These are phyloP conservation scores for Scaptomyza hsui DNA, from an alignment of 1,140 invertebrate genomes.

Conservation along the genomic window DNA sequence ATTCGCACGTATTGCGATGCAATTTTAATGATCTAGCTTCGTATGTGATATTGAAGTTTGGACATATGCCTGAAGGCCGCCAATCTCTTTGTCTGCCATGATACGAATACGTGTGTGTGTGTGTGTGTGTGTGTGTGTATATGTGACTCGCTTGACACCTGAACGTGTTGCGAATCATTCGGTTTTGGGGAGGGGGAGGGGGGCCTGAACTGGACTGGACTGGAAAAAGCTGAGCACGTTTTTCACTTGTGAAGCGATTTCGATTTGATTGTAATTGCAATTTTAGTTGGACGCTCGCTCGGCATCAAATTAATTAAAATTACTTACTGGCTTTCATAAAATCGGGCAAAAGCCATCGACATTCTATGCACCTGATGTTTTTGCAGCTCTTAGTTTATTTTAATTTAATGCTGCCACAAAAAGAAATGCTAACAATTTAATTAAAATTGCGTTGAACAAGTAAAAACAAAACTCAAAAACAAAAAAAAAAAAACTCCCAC, in stretches of 20 bases:
- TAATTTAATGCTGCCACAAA: conserved; percentile 51
- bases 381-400: conserved; percentile 29
- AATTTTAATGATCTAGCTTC: conserved; percentile 75
- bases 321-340: conserved; percentile 43
- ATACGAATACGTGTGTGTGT: neutral
- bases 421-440: conserved; percentile 69
- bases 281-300: conserved; percentile 38
- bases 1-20: conserved; percentile 72
- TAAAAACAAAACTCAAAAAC: conserved; percentile 17
- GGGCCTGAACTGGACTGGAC: conserved; percentile 17
- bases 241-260: conserved; percentile 39
- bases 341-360: neutral
- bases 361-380: conserved; percentile 15
- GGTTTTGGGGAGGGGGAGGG: no score
- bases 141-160: neutral
- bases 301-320: conserved; percentile 67
- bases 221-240: conserved; percentile 7
- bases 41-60: conserved; percentile 72
- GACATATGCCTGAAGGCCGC: conserved; percentile 54
- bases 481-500: conserved; percentile 14
- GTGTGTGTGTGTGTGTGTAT: neutral
- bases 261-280: conserved; percentile 64
- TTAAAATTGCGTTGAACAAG: conserved; percentile 56
- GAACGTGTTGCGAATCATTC: neutral
- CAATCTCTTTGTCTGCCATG: neutral